Conservation (phyloP, 1,140 invertebrate genomes). For the Lucilia sericata region DNA sequence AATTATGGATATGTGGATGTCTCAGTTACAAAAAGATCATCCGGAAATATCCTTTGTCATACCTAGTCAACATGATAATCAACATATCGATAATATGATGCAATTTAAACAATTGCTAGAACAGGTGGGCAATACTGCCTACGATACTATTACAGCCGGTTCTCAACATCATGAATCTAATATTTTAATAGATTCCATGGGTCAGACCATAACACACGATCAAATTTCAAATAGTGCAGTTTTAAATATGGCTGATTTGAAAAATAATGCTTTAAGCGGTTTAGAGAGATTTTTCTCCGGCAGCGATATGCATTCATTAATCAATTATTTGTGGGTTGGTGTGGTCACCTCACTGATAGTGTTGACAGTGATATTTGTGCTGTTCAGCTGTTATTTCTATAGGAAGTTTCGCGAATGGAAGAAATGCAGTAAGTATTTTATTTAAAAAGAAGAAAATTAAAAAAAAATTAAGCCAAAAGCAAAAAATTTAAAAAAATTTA, state of each 20-base stretch:
- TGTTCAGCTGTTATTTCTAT: constrained; percentile 66
- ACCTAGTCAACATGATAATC: constrained; percentile 61
- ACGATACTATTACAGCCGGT: constrained; percentile 43
- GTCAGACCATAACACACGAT: constrained; percentile 59
- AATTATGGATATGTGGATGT: constrained; percentile 63
- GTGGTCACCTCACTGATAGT: constrained; percentile 63
- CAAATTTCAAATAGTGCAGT: constrained; percentile 64
- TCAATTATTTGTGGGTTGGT: constrained; percentile 67
- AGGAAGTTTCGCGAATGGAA: constrained; percentile 66
- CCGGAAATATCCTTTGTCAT: constrained; percentile 65
- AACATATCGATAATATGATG: constrained; percentile 63
- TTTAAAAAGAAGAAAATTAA: background rate
- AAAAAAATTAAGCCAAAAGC: background rate
- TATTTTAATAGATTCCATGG: constrained; percentile 36
- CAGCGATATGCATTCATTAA: constrained; percentile 62
- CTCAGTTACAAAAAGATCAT: constrained; percentile 37
- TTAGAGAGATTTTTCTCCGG: constrained; percentile 54
- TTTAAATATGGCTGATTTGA: constrained; percentile 60
- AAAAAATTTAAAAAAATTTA: background rate
- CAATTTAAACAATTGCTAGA: constrained; percentile 62
- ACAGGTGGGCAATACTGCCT: constrained; percentile 57
- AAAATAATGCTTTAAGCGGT: constrained; percentile 48
- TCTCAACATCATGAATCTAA: background rate
- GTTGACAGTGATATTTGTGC: constrained; percentile 62
- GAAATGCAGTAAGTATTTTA: constrained; percentile 65